Base-by-base conservation (phyloP, 2,888 invertebrate species). In the Andrena fulva region DNA sequence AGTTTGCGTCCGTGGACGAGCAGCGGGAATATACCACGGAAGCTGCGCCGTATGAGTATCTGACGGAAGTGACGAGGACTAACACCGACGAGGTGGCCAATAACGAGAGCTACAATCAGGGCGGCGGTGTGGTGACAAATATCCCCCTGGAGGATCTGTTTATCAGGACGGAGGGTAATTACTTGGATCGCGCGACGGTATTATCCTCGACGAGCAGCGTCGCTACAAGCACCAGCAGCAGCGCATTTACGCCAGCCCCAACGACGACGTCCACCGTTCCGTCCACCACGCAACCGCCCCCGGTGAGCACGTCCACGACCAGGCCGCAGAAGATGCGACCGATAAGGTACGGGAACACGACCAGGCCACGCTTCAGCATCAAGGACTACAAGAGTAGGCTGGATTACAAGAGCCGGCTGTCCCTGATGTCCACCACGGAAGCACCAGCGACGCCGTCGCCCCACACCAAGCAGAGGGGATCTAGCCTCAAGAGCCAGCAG, bases 301-400 rank as follows among this genome's bases (percentile, higher is more conserved):
- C 77, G 16, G 48, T 83, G 2, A 63, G 74, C 56, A 59, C 77
- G 0, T 84, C 88, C 4, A 86, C 90, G 0, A 70, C 87, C 1
- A 91, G 92, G 48, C 69, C 91, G 0, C 91, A 90, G 42, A 91
- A 92, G 74, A 90, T 92, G 33, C 89, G 93, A 24, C 92, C 93
- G 1, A 85, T 92, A 76, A 89, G 92, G 69, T 92, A 91, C 71
- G 92, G 92, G 8, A 93, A 95, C 75, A 89, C 94, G 0, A 96
- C 96, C 68, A 94, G 97, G 70, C 97, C 97, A 1, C 94, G 96
- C 85, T 97, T 97, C 92, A 97, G 97, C 90, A 96, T 97, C 3
- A 97, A 97, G 93, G 97, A 97, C 85, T 97, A 97, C 91, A 96
- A 96, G 90, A 96, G 95, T 87, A 94, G 96, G 80, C 92, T 96